Conservation (phyloP, 2,113 vertebrate species). For the Glaucidium brasilianum region DNA sequence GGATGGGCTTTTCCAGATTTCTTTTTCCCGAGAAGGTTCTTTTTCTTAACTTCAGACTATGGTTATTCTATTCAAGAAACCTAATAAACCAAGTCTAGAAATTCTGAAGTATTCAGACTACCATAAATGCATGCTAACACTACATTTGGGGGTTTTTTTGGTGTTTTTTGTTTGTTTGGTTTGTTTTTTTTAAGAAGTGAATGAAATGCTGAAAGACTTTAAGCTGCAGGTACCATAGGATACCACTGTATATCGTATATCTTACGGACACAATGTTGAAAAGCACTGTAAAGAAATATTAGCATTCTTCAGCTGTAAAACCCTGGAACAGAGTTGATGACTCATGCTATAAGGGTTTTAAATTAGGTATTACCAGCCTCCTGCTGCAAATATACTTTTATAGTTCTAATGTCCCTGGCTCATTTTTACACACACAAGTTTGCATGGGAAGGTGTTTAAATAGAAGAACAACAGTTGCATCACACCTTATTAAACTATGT, state of each 20-base stretch:
- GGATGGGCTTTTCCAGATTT: neutral
- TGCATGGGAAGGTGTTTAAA: neutral
- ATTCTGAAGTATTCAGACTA: neutral
- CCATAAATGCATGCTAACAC: neutral
- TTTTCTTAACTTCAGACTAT: neutral
- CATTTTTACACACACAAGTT: neutral
- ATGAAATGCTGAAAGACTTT: neutral
- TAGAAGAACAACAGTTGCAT: neutral
- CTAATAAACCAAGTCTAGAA: neutral
- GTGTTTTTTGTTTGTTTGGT: too few species aligned
- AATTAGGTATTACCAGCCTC: neutral
- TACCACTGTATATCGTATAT: neutral
- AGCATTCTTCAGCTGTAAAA: neutral
- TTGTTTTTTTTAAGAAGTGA: neutral
- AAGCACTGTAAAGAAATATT: neutral
- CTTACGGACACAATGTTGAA: neutral
- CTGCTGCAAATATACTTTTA: neutral
- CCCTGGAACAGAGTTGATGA: neutral
- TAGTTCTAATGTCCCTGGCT: neutral
- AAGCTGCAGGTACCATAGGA: neutral
- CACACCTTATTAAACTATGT: neutral
- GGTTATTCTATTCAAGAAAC: neutral
- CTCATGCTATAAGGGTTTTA: neutral
- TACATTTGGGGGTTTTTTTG: neutral
- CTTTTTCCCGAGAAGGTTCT: neutral